phyloP scores from a whole-genome alignment of 1,140 invertebrate species.

The Bombus balteatus region DNA sequence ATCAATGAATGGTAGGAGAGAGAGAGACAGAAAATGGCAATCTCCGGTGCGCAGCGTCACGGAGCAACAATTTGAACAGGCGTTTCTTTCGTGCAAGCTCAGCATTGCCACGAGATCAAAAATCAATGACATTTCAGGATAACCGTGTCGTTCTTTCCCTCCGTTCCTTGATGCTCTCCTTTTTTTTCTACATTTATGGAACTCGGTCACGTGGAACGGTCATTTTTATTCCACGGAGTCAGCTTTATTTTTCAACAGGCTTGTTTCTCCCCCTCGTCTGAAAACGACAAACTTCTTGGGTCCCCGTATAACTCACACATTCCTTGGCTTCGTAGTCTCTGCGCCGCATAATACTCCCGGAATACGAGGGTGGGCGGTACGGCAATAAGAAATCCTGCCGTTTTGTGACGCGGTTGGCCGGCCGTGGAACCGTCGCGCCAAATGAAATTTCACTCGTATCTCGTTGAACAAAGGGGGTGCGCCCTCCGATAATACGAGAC shows the following conservation, averaged over 20 bases:
- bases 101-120: constrained; percentile 28
- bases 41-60: neutral
- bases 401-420: constrained; percentile 9
- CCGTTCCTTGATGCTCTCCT: neutral
- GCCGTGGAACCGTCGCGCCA: neutral
- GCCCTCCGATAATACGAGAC: constrained; percentile 5
- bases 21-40: neutral
- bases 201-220: constrained; percentile 44
- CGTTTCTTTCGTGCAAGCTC: constrained; percentile 30
- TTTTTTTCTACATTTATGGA: constrained; percentile 29
- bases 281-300: neutral
- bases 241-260: constrained; percentile 35
- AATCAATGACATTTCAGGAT: constrained; percentile 36
- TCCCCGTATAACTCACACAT: constrained; percentile 18
- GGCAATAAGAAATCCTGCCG: constrained; percentile 31
- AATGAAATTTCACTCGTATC: constrained; percentile 41
- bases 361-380: neutral
- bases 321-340: neutral
- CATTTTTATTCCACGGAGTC: constrained; percentile 44
- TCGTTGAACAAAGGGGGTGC: constrained; percentile 6
- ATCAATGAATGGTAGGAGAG: neutral
- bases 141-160: neutral
- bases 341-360: neutral
- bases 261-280: neutral
- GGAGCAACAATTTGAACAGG: constrained; percentile 4